Evolutionary conservation across 2,113 vertebrate species (phyloP).

Genomic region (Euleptes europaea): DNA sequence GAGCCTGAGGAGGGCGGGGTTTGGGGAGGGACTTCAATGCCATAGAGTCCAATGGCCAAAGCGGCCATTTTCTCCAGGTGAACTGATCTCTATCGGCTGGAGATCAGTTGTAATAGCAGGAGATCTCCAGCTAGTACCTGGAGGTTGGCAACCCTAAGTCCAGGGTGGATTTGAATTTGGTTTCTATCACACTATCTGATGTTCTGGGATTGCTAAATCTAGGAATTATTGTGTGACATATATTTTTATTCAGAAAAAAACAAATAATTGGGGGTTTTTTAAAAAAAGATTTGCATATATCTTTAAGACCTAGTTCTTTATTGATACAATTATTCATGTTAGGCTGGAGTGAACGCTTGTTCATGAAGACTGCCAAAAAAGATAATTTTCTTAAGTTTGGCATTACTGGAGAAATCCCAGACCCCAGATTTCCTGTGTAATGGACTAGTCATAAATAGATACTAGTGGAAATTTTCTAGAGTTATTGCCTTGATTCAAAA

Average conservation of each 20-base stretch:
- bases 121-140: too few species aligned
- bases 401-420: constrained; percentile 24
- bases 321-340: background rate
- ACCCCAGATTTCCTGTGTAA: constrained; percentile 13
- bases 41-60: too few species aligned
- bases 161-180: background rate
- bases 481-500: constrained; percentile 43
- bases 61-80: too few species aligned
- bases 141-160: too few species aligned
- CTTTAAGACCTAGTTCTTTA: background rate
- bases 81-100: too few species aligned
- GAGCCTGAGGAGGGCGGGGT: too few species aligned
- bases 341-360: background rate
- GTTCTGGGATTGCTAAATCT: background rate
- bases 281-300: background rate
- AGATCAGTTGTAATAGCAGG: too few species aligned
- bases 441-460: constrained; percentile 1
- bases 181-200: background rate
- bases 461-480: constrained; percentile 24
- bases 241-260: background rate
- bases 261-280: background rate
- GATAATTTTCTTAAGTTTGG: background rate
- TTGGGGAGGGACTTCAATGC: too few species aligned
- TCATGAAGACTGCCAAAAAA: background rate
- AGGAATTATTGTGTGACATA: background rate